These are phyloP conservation scores for Kryptolebias marmoratus DNA, from an alignment of 2,113 vertebrate species.

Conservation along the genomic window DNA sequence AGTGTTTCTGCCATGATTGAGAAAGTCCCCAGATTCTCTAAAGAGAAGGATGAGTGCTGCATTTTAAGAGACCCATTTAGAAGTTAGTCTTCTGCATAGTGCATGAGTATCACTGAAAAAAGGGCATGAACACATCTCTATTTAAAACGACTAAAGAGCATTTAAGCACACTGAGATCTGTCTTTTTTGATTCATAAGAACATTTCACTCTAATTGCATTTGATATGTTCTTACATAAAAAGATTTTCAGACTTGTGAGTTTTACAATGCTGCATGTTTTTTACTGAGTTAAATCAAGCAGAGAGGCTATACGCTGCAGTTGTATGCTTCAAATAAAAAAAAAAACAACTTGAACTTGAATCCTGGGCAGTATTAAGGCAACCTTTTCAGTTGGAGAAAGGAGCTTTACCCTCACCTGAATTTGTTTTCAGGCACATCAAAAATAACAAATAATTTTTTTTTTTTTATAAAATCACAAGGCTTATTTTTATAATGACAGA, in stretches of 20 bases:
- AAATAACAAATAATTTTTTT: conserved; percentile 11
- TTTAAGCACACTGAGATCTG: background rate
- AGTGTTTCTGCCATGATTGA: background rate
- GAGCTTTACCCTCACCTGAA: conserved; percentile 22
- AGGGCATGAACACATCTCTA: background rate
- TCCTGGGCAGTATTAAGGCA: too few species aligned
- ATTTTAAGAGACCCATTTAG: background rate
- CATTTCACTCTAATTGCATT: background rate
- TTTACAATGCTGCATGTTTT: background rate
- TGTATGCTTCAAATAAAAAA: too few species aligned
- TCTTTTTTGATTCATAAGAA: background rate
- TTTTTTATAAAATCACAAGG: conserved; percentile 18
- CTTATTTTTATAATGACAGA: conserved; percentile 19
- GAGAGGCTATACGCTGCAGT: too few species aligned
- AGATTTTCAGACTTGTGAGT: background rate
- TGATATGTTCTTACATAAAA: background rate
- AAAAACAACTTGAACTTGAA: too few species aligned
- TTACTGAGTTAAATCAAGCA: too few species aligned
- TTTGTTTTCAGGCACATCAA: background rate
- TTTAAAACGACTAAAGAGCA: background rate
- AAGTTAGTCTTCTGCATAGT: background rate
- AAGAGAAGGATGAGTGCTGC: background rate
- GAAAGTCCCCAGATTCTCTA: background rate
- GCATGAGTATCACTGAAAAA: too few species aligned
- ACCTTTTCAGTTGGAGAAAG: background rate